phyloP scores from a whole-genome alignment of 2,797 vertebrate genomes.

The Macropus fuliginosus region DNA sequence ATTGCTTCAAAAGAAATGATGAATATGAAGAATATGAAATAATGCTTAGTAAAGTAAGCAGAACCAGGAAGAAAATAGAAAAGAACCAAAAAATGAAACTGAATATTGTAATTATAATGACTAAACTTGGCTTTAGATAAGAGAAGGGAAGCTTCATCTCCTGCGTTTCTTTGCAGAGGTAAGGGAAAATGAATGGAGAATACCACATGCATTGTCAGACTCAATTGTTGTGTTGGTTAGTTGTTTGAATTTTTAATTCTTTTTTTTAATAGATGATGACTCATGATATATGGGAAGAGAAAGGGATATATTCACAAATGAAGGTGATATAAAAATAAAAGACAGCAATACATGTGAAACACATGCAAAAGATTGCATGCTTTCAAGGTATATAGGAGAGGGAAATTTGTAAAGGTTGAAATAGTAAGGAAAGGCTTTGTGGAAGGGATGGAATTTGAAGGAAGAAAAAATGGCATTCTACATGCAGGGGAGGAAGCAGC shows the following conservation, averaged over 20 bases:
- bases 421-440: background rate
- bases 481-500: background rate
- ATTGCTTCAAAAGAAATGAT: background rate
- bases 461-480: background rate
- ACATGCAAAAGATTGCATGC: background rate
- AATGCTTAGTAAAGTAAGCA: background rate
- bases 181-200: background rate
- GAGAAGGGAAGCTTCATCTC: background rate
- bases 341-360: background rate
- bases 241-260: background rate
- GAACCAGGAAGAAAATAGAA: background rate
- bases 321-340: constrained; percentile 20
- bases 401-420: background rate
- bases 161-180: background rate
- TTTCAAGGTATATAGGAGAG: background rate
- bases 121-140: background rate
- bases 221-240: background rate
- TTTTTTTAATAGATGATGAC: background rate
- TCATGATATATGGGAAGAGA: background rate
- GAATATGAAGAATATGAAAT: background rate
- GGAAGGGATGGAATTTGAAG: background rate
- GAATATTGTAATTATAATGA: background rate
- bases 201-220: background rate
- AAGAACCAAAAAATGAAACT: background rate
- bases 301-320: background rate